Base-by-base conservation (phyloP, 2,797 vertebrate genomes). In the Todus mexicanus region DNA sequence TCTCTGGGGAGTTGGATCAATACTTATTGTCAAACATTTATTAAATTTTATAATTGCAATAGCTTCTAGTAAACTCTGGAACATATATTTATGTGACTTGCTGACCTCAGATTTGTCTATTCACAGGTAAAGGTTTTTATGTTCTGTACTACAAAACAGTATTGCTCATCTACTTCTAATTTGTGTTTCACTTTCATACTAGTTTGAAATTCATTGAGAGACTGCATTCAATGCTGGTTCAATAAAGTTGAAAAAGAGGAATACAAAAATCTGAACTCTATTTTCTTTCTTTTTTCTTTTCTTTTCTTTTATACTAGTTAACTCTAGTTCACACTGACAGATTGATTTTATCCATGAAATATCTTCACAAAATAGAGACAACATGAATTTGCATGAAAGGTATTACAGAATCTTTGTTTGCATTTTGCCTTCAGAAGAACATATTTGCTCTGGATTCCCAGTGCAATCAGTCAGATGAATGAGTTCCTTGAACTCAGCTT, bases 391-490 rank as follows among this genome's bases (percentile, higher is more conserved):
- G 51, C 29, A 2, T 88, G 37, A 81, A 90, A 80, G 51, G 40
- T 72, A n/a, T 66, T 80, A 20, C 9, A 70, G 76, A 89, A 77
- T 12, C 53, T 87, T 89, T 72, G 51, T 90, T 71, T 80, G 54
- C 65, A 75, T 92, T 96, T 88, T 92, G 23, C 82, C 90, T 33
- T 60, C 45, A 85, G 78, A 64, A 68, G 33, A 96, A 54, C 37
- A 80, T 47, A 8, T 65, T 90, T 40, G 21, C 26, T 93, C 50
- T 60, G 78, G 60, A 86, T 69, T 86, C 40, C 37, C 59, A 77
- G 60, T 25, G 17, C 79, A 90, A 78, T 93, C 90, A 79, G 48
- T 75, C 74, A 93, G 82, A 94, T 85, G 75, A 95, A 96, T 82
- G 69, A 74, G 56, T 86, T 95, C 92, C 92, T 93, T 83, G 54